Conservation (phyloP, 2,113 vertebrate species). For the Phaetusa simplex region DNA sequence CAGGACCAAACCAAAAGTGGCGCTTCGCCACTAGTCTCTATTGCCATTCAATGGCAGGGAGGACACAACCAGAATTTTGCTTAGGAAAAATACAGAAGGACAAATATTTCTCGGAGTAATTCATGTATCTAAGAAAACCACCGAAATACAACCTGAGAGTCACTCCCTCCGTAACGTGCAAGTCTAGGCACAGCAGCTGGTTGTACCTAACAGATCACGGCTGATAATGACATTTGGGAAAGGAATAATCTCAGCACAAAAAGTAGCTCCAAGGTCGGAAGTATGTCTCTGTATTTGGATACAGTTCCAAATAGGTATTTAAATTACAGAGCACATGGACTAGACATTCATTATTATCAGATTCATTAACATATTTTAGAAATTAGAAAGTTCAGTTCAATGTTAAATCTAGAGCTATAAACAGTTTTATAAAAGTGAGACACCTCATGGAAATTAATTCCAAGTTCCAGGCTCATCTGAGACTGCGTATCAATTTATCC, state of each 20-base stretch:
- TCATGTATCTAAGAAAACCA: neutral
- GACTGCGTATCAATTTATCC: neutral
- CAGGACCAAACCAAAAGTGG: neutral
- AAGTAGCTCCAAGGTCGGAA: slow-evolving; percentile 3
- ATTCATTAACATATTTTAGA: slow-evolving; percentile 16
- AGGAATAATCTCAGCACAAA: neutral
- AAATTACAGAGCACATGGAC: neutral
- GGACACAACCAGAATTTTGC: neutral
- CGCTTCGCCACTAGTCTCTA: neutral
- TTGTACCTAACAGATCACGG: fast-evolving
- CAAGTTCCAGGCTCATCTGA: neutral
- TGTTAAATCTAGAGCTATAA: neutral
- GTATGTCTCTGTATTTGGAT: neutral
- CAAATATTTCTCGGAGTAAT: neutral
- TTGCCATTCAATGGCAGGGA: neutral
- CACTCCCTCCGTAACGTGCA: neutral
- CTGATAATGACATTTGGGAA: neutral
- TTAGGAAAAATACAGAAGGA: neutral
- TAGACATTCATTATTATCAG: neutral
- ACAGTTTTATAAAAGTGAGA: neutral
- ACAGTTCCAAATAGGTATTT: neutral
- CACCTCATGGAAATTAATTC: neutral
- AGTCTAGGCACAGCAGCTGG: neutral
- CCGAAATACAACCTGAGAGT: neutral
- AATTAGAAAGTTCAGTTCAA: slow-evolving; percentile 13